Conservation (phyloP, 2,888 invertebrate genomes). For the Cerastis leucographa region DNA sequence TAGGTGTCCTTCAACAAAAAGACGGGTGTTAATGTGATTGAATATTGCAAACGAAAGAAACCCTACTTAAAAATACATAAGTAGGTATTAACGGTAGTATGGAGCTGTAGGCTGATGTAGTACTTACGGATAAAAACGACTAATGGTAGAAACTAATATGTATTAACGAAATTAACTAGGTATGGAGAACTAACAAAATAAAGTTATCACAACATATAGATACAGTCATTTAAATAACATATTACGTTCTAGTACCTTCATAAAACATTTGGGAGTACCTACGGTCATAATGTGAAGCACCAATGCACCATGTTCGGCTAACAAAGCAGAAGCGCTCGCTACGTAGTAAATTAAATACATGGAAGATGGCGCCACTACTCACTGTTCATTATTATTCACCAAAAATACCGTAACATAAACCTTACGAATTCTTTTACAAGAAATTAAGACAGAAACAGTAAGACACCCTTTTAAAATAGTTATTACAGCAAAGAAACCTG, state of each 20-base stretch:
- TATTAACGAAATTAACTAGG: not conserved
- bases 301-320: no score
- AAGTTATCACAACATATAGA: not conserved
- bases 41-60: not conserved
- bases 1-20: not conserved
- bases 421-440: not conserved
- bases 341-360: conserved; percentile 7
- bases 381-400: not conserved
- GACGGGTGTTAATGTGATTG: not conserved
- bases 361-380: conserved; percentile 52
- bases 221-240: not conserved
- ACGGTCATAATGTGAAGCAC: not conserved
- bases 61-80: not conserved
- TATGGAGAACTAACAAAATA: not conserved
- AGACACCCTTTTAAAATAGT: not conserved
- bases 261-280: not conserved
- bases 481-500: not conserved
- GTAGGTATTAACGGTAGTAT: not conserved
- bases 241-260: not conserved
- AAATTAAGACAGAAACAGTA: no score
- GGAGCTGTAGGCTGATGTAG: not conserved
- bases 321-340: conserved; percentile 10
- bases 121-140: not conserved
- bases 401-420: not conserved
- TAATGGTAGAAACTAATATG: not conserved